Conservation (phyloP, 2,888 invertebrate species). For the Tethea ocularis region DNA sequence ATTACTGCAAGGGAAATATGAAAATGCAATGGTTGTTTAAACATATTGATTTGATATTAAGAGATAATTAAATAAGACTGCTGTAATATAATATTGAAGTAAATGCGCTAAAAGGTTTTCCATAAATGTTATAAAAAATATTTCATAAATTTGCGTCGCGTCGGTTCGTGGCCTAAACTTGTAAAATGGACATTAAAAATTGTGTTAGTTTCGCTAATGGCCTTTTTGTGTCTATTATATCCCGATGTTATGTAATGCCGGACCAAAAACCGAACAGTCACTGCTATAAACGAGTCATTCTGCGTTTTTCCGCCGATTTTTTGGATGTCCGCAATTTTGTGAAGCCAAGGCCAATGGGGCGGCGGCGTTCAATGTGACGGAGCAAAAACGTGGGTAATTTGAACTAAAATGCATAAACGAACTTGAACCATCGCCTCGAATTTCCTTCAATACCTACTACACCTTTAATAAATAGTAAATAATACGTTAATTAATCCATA, state of each 20-base stretch:
- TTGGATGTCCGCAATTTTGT: conserved; percentile 27
- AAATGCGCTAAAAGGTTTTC: not conserved
- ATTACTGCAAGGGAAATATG: conserved; percentile 13
- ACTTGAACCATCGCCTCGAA: not conserved
- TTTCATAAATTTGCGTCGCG: not conserved
- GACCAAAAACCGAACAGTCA: conserved; percentile 21
- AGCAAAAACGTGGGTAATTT: not conserved
- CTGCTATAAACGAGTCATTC: conserved; percentile 35
- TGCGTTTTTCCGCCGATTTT: conserved; percentile 34
- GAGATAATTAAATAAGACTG: not conserved
- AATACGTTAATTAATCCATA: not conserved
- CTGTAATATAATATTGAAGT: not conserved
- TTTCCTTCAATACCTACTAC: not conserved
- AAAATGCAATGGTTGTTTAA: too few species aligned
- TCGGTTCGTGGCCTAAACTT: conserved; percentile 7
- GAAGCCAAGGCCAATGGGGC: conserved; percentile 39
- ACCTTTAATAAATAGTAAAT: not conserved
- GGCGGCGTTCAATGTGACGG: conserved; percentile 15
- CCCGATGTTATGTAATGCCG: conserved; percentile 17
- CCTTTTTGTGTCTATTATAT: not conserved
- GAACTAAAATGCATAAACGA: not conserved
- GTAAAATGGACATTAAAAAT: not conserved
- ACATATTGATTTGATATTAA: too few species aligned
- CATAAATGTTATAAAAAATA: conserved; percentile 10
- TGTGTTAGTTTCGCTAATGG: conserved; percentile 3